Evolutionary conservation across 1,140 invertebrate species (phyloP), one percentile per base, ranked within the genome.

Genomic region (Bicyclus anynana): DNA sequence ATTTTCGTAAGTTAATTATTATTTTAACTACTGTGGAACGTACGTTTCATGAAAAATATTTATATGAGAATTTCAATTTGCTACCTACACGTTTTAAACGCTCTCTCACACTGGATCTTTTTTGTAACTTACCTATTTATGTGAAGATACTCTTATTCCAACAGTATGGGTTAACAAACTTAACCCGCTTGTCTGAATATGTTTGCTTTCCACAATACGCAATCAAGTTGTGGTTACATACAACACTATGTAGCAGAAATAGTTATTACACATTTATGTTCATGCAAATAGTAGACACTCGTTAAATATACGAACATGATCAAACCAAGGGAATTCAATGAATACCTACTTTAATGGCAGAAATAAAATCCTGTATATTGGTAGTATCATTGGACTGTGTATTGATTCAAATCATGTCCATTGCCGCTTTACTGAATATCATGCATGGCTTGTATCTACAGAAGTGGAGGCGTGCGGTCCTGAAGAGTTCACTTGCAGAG

Each of bases 401-500:
- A n/a, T n/a, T 52, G 20, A 40, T 40, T 40, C 37, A 38, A 35
- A 42, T 53, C 51, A 29, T 44, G 44, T 13, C 12, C 37, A 21
- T 53, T 53, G 13, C 44, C 37, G 23, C 38, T 53, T 26, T 29
- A 44, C 23, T 44, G 40, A 44, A 52, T 14, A 38, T 40, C 35
- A 57, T 70, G 80, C 81, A 86, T 86, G 83, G 73, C 67, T 83
- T 85, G 81, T 74, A 73, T 86, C 91, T 88, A 35, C 91, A 95
- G 94, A 92, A 85, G 89, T 90, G 79, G 94, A 94, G 88, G 92
- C 93, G 63, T 97, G 96, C 90, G 93, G 92, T 37, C 90, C 93
- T n/a, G 95, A 96, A 76, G 94, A 97, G 83, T 97, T 96, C 87
- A 94, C 94, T 9, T 97, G 96, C 84, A 92, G 94, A 64, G 92